Base-by-base conservation (phyloP, 2,113 vertebrate species). In the Pungitius pungitius region DNA sequence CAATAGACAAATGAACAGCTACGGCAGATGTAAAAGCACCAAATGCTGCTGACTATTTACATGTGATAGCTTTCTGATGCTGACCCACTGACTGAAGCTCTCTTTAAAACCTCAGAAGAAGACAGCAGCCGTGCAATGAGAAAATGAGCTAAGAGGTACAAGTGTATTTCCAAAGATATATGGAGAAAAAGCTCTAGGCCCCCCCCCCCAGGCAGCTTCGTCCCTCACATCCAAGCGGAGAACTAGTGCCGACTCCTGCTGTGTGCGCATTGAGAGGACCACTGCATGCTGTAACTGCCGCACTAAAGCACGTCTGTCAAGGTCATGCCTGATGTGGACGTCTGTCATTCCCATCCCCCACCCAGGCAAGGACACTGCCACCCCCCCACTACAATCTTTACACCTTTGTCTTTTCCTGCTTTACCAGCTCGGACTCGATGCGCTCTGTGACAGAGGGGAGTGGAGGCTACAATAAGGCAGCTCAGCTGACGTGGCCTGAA, bases 301-400 rank as follows among this genome's bases (percentile, higher is more conserved):
- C 30, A 62, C 63, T 71, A 51, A 17, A 78, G 69, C 69, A 39
- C 39, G 68, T 73, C 81, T 80, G 80, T 82, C 87, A 91, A 91
- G 88, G 89, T 88, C 89, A 85, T 3, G 66, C 81, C 77, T 75
- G 75, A 91, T 87, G 79, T n/a, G 65, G 76, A 79, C 65, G 80
- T 74, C 78, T 84, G 82, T 85, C 86, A 83, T 52, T 45, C 79
- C 83, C 88, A 68, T 75, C 82, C 87, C 88, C 83, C 86, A 76
- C 74, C 77, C 30, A 61, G 66, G 58, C 81, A 88, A 81, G 84
- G 88, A 85, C 81, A 69, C 75, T 13, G 20, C 35, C 71, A 14
- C 62, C 52, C 26, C 33, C 11, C 33, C 11, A 8, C 56, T 55
- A 22, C 66, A 37, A 8, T 69, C 61, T 81, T 84, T 80, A 72